These are phyloP conservation scores for Metacarcinus magister DNA, from an alignment of 2,888 invertebrate genomes.

Conservation along the genomic window DNA sequence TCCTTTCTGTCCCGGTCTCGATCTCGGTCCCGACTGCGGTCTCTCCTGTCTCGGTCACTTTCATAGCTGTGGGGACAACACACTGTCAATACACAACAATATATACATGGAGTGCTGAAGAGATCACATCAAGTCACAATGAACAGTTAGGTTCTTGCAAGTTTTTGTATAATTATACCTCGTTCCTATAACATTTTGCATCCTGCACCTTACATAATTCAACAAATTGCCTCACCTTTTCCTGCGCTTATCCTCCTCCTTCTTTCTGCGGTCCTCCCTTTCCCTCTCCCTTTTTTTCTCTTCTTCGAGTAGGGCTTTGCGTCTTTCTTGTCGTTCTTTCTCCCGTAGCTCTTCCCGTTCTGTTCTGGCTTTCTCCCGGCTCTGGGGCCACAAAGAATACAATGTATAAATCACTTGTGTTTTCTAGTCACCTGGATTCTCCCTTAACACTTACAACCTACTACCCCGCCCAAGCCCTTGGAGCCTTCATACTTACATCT, in stretches of 20 bases:
- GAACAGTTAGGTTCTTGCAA: no score
- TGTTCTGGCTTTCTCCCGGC: conserved; percentile 86
- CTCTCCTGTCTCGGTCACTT: conserved; percentile 68
- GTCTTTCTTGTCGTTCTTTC: conserved; percentile 86
- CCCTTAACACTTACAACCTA: no score
- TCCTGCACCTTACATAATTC: background rate
- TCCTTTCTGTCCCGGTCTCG: conserved; percentile 66
- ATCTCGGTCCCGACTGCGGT: conserved; percentile 66
- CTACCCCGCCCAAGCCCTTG: conserved; percentile 50
- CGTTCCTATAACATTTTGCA: background rate
- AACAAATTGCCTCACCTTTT: conserved; percentile 61
- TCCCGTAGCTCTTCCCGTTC: conserved; percentile 86
- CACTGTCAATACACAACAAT: background rate
- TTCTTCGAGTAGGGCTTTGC: conserved; percentile 82
- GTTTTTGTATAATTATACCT: no score
- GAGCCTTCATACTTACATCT: conserved; percentile 84
- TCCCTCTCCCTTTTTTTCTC: conserved; percentile 83
- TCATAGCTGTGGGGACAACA: conserved; percentile 38
- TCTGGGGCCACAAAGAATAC: conserved; percentile 32
- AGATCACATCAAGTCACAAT: no score
- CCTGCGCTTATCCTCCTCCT: conserved; percentile 74
- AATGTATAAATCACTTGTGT: no score
- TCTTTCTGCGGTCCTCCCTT: conserved; percentile 83
- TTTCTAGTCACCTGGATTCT: no score
- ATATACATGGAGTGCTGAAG: background rate